A percentile compares a stretch with the other conserved stretches of the same genome.
phyloP scores from a whole-genome alignment of 2,888 invertebrate species.

The Epinotia demarniana region DNA sequence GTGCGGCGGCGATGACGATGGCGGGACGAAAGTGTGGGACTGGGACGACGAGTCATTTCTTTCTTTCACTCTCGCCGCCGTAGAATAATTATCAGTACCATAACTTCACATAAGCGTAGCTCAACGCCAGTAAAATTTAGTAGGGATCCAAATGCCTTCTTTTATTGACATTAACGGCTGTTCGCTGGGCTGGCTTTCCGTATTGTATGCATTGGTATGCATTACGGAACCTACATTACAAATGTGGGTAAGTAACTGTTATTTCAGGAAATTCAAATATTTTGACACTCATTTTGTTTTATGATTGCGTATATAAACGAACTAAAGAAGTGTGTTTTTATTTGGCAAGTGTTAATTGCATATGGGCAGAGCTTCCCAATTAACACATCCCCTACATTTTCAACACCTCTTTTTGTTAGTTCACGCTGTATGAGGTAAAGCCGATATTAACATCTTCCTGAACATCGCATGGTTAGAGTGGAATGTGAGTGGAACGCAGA shows the following conservation, averaged over 20 bases:
- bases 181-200: too few relatives aligned
- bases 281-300: too few relatives aligned
- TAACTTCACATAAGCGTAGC: constrained; percentile 2
- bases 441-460: background rate
- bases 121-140: background rate
- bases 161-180: too few relatives aligned
- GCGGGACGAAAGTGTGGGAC: constrained; percentile 77
- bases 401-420: background rate
- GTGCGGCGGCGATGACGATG: constrained; percentile 51
- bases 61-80: constrained; percentile 67
- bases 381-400: background rate
- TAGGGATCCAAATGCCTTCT: background rate
- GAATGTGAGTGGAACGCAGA: too few relatives aligned
- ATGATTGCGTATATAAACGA: too few relatives aligned
- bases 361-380: background rate
- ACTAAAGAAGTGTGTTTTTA: too few relatives aligned
- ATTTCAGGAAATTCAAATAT: too few relatives aligned
- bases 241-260: too few relatives aligned
- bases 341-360: too few relatives aligned
- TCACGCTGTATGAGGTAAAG: background rate
- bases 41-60: constrained; percentile 78
- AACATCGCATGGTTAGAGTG: background rate
- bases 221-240: too few relatives aligned
- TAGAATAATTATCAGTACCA: constrained; percentile 8
- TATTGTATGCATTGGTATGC: too few relatives aligned